Base-by-base conservation (phyloP, 1,140 invertebrate genomes). In the Lineus longissimus region DNA sequence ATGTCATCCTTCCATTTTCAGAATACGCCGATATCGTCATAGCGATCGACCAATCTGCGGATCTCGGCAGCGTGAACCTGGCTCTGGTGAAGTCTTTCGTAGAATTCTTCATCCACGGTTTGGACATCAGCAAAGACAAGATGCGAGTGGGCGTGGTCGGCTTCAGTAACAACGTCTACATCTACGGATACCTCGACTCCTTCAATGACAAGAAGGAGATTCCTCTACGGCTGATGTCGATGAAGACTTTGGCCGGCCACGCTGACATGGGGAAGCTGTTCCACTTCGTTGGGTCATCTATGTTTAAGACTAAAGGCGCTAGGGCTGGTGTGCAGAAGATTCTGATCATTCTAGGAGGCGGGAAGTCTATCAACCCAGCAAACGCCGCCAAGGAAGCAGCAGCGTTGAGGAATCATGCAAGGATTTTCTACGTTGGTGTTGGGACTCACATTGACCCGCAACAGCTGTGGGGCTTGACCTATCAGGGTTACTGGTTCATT, bases 401-500 rank as follows among this genome's bases (percentile, higher is more conserved):
- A 4, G n/a, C n/a, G 6, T 19, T 51, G 47, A 6, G 47, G n/a
- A 51, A 51, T 7, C n/a, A 23, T 6, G n/a, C 47, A 4, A 51
- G 47, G 25, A 23, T 51, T 27, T 51, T 23, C 47, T 51, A 51
- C 25, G n/a, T 51, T 27, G 47, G 47, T 27, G n/a, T 51, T 6
- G 47, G 47, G 9, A 36, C 4, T 36, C 6, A 51, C n/a, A 27
- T 51, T 51, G 47, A 51, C 47, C 19, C 25, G n/a, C 4, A 19
- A 9, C 47, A 51, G n/a, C n/a, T 51, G 4, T 51, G 47, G 47
- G 47, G 47, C 25, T n/a, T 51, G 25, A 51, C 47, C 6, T 51
- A 51, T 51, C 47, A 51, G 25, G 47, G 25, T 4, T 51, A 51
- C 47, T 51, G 47, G 47, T 51, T 51, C 47, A 51, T 51, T 23